Base-by-base conservation (phyloP, 1,140 invertebrate species). In the Drosophila mojavensis region DNA sequence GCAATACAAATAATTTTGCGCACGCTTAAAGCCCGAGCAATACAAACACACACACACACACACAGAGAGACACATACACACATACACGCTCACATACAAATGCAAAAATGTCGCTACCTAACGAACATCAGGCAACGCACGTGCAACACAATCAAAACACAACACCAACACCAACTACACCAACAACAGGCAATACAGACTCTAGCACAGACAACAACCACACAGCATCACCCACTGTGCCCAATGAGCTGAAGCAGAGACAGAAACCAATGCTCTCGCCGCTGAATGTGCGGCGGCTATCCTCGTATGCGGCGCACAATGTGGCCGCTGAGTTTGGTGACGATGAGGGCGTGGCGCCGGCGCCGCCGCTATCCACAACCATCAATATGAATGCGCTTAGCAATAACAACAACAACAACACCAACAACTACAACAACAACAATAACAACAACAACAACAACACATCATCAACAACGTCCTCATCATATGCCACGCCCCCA, bases 381-480 rank as follows among this genome's bases (percentile, higher is more conserved):
- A 73, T 73, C 54, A 71, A 54, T 50, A 75, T 75, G 2, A 58
- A 74, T 62, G 39, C 64, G 41, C 54, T 67, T 50, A 72, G 63
- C 45, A 75, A 71, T 62, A 82, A 75, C 53, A 75, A 78, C 30
- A 78, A 62, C 24, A 79, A 65, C 13, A 78, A 45, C 48, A 67
- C 56, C 41, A 82, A 66, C 36, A 77, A 39, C 15, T 80, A 76
- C 26, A 72, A 45, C 28, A 75, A 58, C 56, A 79, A 74, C 56
- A 81, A 78, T 50, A 66, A 73, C 28, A 76, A 83, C n/a, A 79
- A 54, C 15, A 73, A 75, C 5, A 81, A 69, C 33, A 80, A 66
- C 45, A 79, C 81, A 72, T 69, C 82, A 91, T 86, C 86, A 90
- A 84, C 86, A 90, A 80, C 81, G 81, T 69, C 84, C 69, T 81